Percentiles rank a stretch among this genome's conserved stretches.
phyloP scores from a whole-genome alignment of 2,797 vertebrate species.

The Balearica regulorum region DNA sequence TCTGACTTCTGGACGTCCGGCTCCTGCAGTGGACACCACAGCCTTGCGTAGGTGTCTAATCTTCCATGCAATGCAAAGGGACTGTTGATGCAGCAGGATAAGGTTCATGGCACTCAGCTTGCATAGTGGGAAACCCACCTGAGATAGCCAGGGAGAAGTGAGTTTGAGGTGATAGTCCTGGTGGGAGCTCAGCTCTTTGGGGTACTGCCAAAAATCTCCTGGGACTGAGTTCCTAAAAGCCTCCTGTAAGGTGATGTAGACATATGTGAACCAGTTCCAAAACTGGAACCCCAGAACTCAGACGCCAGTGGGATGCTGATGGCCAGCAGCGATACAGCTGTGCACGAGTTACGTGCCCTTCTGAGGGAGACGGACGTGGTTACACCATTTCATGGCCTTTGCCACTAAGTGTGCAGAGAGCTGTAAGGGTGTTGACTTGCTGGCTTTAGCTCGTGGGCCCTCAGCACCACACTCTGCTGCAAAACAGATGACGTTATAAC shows the following conservation, averaged over 20 bases:
- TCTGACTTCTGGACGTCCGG: not conserved
- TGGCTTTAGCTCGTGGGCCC: not conserved
- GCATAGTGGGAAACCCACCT: not conserved
- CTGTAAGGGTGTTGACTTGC: not conserved
- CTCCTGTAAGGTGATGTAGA: not conserved
- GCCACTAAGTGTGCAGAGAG: not conserved
- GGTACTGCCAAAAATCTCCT: not conserved
- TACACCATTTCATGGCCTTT: not conserved
- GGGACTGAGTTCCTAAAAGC: not conserved
- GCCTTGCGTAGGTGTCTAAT: not conserved
- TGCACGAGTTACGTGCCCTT: fast-evolving
- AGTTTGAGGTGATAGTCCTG: not conserved
- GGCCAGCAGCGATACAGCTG: not conserved
- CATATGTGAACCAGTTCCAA: not conserved
- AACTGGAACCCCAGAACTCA: not conserved
- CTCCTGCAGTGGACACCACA: constrained; percentile 10
- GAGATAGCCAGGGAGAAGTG: not conserved
- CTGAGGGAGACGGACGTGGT: not conserved
- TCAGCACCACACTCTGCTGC: not conserved
- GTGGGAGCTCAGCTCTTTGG: not conserved
- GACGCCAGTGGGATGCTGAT: not conserved
- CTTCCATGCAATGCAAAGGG: not conserved
- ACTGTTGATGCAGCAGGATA: not conserved
- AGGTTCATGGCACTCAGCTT: not conserved
- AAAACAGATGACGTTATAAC: not conserved